Evolutionary conservation across 2,888 invertebrate species (phyloP).

Genomic region (Sicus ferrugineus): DNA sequence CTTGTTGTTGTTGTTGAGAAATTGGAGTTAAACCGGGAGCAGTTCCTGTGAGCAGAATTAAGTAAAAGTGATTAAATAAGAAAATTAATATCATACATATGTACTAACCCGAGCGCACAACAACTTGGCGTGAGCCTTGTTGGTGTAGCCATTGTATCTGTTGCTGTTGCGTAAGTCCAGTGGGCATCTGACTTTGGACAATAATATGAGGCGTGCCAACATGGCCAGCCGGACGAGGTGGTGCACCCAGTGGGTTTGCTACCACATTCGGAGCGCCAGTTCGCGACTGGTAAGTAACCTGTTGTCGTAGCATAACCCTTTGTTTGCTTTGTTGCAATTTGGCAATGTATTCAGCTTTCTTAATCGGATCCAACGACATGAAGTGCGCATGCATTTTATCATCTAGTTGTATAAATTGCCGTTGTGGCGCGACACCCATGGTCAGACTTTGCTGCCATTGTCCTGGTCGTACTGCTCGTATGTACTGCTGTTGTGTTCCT

Average conservation of each 20-base stretch:
- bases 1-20: conserved; percentile 49
- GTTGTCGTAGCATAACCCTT: conserved; percentile 68
- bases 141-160: conserved; percentile 77
- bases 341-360: conserved; percentile 80
- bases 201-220: conserved; percentile 69
- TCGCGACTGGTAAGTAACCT: conserved; percentile 64
- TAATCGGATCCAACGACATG: conserved; percentile 82
- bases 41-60: conserved; percentile 39
- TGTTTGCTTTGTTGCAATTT: conserved; percentile 77
- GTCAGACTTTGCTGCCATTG: conserved; percentile 59
- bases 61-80: not conserved
- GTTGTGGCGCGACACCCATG: conserved; percentile 59
- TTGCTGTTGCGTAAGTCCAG: conserved; percentile 71
- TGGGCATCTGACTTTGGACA: conserved; percentile 74
- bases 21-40: conserved; percentile 63
- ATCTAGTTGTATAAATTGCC: conserved; percentile 82
- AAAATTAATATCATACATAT: not conserved
- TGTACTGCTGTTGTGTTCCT: conserved; percentile 65
- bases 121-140: conserved; percentile 70
- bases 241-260: conserved; percentile 66
- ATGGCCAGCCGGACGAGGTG: conserved; percentile 64
- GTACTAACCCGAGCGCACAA: conserved; percentile 62
- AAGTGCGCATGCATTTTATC: conserved; percentile 84
- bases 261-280: conserved; percentile 63
- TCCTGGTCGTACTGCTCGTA: conserved; percentile 63